phyloP scores from a whole-genome alignment of 2,888 invertebrate genomes.

The Apoda limacodes region DNA sequence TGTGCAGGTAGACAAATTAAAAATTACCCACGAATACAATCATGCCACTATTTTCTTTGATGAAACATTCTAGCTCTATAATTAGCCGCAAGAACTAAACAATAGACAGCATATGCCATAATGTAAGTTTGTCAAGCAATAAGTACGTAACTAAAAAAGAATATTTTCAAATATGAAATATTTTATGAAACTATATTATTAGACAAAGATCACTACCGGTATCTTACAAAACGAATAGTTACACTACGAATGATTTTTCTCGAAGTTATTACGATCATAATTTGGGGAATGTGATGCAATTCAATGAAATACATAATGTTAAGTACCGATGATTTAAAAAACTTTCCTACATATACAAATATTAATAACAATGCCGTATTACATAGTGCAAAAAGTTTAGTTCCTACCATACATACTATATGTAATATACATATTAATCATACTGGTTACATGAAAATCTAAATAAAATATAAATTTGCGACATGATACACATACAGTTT shows the following conservation, averaged over 20 bases:
- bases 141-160: no score
- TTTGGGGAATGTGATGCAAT: conserved; percentile 67
- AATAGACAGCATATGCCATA: no score
- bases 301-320: conserved; percentile 60
- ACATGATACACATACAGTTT: conserved; percentile 37
- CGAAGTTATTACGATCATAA: conserved; percentile 60
- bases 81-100: conserved; percentile 29
- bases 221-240: conserved; percentile 61
- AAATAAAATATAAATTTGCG: conserved; percentile 10
- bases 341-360: conserved; percentile 51
- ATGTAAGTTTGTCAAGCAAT: no score
- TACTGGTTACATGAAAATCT: conserved; percentile 21
- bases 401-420: conserved; percentile 39
- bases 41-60: no score
- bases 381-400: conserved; percentile 36
- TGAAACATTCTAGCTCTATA: no score
- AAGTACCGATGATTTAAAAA: conserved; percentile 62
- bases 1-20: no score
- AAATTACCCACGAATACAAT: no score
- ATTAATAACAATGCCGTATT: no score
- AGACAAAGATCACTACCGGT: conserved; percentile 51
- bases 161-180: no score
- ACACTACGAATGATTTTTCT: conserved; percentile 57
- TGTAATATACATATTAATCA: conserved; percentile 35
- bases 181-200: no score